A percentile compares a stretch with the other conserved stretches of the same genome.
These are phyloP conservation scores for Calosoma granatense DNA, from an alignment of 1,140 invertebrate genomes.

Conservation along the genomic window DNA sequence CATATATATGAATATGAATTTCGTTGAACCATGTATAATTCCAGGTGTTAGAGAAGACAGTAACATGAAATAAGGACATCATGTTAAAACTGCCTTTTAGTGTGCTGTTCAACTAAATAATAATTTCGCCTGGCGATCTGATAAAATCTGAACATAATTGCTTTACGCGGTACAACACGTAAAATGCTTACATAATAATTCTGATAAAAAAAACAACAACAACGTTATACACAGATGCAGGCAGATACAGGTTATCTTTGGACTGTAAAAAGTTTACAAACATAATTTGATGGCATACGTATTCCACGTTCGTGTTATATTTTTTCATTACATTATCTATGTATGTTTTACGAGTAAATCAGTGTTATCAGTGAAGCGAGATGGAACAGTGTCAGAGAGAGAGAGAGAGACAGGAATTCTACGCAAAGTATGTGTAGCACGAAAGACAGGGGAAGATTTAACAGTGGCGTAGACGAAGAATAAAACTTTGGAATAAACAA, in stretches of 20 bases:
- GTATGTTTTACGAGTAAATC: conserved; percentile 30
- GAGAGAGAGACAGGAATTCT: too few relatives aligned
- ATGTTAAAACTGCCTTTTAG: not conserved
- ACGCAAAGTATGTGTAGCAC: not conserved
- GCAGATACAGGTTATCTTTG: not conserved
- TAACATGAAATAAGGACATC: too few relatives aligned
- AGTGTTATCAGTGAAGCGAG: conserved; percentile 26
- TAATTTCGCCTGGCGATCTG: not conserved
- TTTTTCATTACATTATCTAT: conserved; percentile 34
- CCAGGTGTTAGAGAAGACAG: too few relatives aligned
- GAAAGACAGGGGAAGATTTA: not conserved
- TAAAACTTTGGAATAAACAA: too few relatives aligned
- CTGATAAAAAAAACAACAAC: not conserved
- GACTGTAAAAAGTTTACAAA: conserved; percentile 8
- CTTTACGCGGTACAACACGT: not conserved
- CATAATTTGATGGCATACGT: not conserved
- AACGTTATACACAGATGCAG: not conserved
- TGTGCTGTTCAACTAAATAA: not conserved
- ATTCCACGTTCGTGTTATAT: conserved; percentile 25
- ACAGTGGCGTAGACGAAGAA: not conserved
- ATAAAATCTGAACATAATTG: not conserved
- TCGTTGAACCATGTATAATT: too few relatives aligned
- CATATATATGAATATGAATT: too few relatives aligned
- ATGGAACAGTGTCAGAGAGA: not conserved
- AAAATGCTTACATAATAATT: not conserved